Percentiles rank a stretch among this genome's conserved stretches.
These are phyloP conservation scores for Pissodes strobi DNA, from an alignment of 1,140 invertebrate species.

Conservation along the genomic window DNA sequence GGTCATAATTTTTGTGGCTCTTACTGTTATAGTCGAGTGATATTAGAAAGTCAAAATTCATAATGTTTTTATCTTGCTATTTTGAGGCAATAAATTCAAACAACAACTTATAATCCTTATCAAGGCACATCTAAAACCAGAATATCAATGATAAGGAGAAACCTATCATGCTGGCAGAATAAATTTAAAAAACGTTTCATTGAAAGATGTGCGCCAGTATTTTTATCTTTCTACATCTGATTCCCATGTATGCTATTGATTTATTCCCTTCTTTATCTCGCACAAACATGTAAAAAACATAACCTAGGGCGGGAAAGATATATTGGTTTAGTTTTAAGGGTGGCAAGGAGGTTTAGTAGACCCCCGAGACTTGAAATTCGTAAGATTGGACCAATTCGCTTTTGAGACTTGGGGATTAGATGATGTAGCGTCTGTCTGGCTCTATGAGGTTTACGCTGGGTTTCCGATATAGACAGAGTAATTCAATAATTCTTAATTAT, in stretches of 20 bases:
- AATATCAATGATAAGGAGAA: too few species aligned
- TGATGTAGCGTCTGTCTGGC: slow-evolving; percentile 15
- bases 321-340: slow-evolving; percentile 18
- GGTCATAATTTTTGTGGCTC: too few species aligned
- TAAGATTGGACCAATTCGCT: slow-evolving; percentile 31
- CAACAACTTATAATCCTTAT: too few species aligned
- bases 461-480: slow-evolving; percentile 9
- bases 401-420: slow-evolving; percentile 24
- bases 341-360: slow-evolving; percentile 6
- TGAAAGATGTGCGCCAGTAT: not conserved
- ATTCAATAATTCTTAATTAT: slow-evolving; percentile 27
- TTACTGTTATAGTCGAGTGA: too few species aligned
- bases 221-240: slow-evolving; percentile 10
- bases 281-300: slow-evolving; percentile 34
- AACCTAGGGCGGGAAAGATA: slow-evolving; percentile 16
- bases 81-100: too few species aligned
- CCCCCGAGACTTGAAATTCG: slow-evolving; percentile 21
- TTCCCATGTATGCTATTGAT: slow-evolving; percentile 18
- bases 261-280: slow-evolving; percentile 24
- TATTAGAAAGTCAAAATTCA: too few species aligned
- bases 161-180: not conserved
- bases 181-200: not conserved
- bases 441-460: slow-evolving; percentile 6
- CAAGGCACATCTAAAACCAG: too few species aligned
- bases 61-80: too few species aligned